Percentiles rank a stretch among this genome's conserved stretches.
These are phyloP conservation scores for Pantherophis vulpinus DNA, from an alignment of 2,797 vertebrate genomes.

Conservation along the genomic window DNA sequence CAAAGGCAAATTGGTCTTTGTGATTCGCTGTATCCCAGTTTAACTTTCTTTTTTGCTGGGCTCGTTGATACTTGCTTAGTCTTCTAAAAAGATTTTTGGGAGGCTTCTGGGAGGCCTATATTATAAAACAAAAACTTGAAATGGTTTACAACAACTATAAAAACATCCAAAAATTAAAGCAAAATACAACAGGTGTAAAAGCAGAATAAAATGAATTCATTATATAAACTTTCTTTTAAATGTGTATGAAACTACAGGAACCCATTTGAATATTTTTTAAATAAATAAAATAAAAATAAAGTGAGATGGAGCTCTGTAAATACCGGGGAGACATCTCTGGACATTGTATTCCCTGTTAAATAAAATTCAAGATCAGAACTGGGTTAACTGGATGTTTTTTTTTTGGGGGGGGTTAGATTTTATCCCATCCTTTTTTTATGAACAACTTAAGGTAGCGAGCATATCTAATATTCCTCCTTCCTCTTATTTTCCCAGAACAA, in stretches of 20 bases:
- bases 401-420: no score
- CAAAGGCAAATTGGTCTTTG: background rate
- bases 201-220: background rate
- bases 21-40: background rate
- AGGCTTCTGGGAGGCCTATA: background rate
- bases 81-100: background rate
- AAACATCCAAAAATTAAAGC: background rate
- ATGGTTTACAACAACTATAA: background rate
- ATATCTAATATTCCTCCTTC: background rate
- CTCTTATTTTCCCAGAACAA: background rate
- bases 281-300: background rate
- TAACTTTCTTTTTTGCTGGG: background rate
- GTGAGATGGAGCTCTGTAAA: background rate
- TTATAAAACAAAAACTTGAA: background rate
- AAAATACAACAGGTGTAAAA: background rate
- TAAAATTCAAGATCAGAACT: background rate
- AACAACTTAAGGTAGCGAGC: background rate
- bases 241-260: background rate
- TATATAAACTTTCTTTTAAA: background rate
- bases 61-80: background rate
- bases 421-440: background rate
- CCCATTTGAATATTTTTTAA: background rate
- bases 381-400: background rate
- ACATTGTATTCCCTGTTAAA: background rate
- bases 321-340: background rate